phyloP scores from a whole-genome alignment of 2,888 invertebrate species.

The Agrochola macilenta region DNA sequence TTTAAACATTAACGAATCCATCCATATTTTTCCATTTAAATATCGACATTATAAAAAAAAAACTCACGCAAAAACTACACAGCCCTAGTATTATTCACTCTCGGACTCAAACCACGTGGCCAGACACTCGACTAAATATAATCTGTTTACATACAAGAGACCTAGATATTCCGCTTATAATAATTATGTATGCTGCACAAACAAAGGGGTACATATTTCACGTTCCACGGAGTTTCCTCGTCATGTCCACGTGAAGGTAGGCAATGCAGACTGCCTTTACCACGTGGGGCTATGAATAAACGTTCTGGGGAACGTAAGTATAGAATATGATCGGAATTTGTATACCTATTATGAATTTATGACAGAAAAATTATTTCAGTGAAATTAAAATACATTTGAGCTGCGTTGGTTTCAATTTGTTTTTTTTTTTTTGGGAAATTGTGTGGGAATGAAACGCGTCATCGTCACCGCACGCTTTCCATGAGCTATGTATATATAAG shows the following conservation, averaged over 20 bases:
- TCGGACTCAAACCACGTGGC: conserved; percentile 35
- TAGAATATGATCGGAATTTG: conserved; percentile 19
- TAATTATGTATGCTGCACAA: conserved; percentile 23
- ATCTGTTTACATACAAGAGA: conserved; percentile 39
- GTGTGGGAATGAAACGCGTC: neutral
- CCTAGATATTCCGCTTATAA: conserved; percentile 32
- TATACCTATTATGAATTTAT: neutral
- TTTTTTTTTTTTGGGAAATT: neutral
- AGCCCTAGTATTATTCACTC: conserved; percentile 23
- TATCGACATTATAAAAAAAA: too few species aligned
- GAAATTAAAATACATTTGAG: neutral
- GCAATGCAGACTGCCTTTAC: neutral
- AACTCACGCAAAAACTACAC: neutral
- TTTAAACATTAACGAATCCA: too few species aligned
- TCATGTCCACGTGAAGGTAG: conserved; percentile 33
- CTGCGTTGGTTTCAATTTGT: neutral
- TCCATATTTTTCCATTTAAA: too few species aligned
- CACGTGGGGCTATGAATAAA: conserved; percentile 48
- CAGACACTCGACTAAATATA: conserved; percentile 32
- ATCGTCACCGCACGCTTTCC: too few species aligned
- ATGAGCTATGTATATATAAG: too few species aligned
- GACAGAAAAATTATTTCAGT: neutral
- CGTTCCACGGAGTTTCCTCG: conserved; percentile 27
- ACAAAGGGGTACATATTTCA: conserved; percentile 48
- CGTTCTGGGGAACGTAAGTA: neutral